These are phyloP conservation scores for Stenodema calcarata DNA, from an alignment of 2,888 invertebrate species.

Conservation along the genomic window DNA sequence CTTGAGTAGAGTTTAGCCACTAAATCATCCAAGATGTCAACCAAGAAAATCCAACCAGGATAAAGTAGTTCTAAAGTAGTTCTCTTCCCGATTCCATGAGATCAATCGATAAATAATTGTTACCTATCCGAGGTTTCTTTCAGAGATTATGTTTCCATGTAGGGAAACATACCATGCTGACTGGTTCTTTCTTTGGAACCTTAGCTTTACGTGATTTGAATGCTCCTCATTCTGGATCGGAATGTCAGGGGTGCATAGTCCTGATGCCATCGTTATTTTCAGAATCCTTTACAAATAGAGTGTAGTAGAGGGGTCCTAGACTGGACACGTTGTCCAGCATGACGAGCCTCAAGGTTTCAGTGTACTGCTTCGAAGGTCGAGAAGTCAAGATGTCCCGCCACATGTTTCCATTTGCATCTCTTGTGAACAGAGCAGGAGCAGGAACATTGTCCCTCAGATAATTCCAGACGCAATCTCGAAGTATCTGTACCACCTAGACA, in stretches of 20 bases:
- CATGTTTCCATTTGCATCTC: constrained; percentile 65
- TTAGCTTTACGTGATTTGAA: no score
- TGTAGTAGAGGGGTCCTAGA: constrained; percentile 77
- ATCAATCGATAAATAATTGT: no score
- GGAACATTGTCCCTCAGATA: constrained; percentile 89
- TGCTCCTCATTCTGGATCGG: background rate
- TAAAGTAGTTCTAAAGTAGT: no score
- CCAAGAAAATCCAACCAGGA: no score
- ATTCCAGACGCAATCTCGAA: constrained; percentile 87
- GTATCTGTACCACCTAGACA: constrained; percentile 73
- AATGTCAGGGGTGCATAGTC: background rate
- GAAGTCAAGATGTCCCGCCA: constrained; percentile 80
- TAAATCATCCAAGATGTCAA: no score
- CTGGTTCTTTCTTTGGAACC: no score
- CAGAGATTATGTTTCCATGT: no score
- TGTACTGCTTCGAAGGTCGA: constrained; percentile 75
- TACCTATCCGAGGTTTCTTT: no score
- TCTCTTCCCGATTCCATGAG: no score
- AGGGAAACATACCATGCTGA: no score
- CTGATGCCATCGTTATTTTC: constrained; percentile 33
- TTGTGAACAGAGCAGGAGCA: constrained; percentile 78
- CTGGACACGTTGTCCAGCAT: constrained; percentile 80
- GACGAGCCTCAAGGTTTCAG: constrained; percentile 78
- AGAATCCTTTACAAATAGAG: constrained; percentile 68
- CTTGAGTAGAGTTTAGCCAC: no score